phyloP scores from a whole-genome alignment of 1,140 invertebrate species.

The Scylla paramamosain region DNA sequence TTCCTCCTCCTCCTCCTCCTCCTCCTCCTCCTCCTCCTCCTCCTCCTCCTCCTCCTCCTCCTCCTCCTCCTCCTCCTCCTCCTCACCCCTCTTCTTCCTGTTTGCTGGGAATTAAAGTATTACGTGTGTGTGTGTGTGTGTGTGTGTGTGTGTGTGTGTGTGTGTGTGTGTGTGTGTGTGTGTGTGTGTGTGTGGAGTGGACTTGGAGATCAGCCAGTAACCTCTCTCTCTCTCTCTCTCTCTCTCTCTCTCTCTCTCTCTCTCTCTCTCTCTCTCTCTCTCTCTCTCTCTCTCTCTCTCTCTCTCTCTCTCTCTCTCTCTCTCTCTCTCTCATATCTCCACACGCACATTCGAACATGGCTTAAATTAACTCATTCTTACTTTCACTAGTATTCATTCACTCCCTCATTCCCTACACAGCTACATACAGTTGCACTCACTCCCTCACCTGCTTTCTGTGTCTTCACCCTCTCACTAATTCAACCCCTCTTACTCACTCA shows the following conservation, averaged over 20 bases:
- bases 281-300: conserved; percentile 30
- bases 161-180: conserved; percentile 28
- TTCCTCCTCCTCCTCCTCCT: conserved; percentile 2
- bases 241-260: conserved; percentile 40
- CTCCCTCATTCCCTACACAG: no score
- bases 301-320: conserved; percentile 39
- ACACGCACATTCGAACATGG: no score
- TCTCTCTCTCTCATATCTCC: background rate
- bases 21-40: background rate
- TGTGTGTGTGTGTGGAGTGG: background rate
- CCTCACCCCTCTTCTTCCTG: conserved; percentile 30
- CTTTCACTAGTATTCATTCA: no score
- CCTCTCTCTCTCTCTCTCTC: conserved; percentile 26
- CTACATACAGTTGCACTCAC: no score
- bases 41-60: background rate
- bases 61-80: background rate
- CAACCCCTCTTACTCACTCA: background rate
- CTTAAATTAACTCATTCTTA: no score
- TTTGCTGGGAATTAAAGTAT: conserved; percentile 31
- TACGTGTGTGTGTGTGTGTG: background rate
- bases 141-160: conserved; percentile 30
- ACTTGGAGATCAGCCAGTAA: conserved; percentile 16
- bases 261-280: conserved; percentile 3
- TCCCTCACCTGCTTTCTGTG: no score
- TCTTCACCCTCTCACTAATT: no score